Conservation (phyloP, 2,113 vertebrate genomes). For the Hemiscyllium ocellatum region DNA sequence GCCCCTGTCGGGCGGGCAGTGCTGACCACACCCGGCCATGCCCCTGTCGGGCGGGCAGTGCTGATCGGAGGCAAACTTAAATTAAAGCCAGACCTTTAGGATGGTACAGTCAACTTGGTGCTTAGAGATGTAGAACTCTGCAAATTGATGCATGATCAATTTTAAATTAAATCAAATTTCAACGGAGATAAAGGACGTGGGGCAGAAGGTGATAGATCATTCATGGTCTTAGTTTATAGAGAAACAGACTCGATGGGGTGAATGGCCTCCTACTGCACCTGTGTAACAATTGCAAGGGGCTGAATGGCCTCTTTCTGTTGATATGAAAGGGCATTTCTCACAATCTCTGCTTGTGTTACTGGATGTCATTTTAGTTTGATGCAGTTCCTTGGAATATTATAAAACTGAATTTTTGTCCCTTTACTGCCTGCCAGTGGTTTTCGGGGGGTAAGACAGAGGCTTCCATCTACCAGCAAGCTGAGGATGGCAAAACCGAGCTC, state of each 20-base stretch:
- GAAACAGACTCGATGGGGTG: neutral
- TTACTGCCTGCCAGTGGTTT: conserved; percentile 69
- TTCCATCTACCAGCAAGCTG: conserved; percentile 94
- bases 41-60: no score
- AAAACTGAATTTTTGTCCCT: neutral
- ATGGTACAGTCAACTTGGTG: no score
- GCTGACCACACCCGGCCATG: no score
- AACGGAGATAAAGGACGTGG: neutral
- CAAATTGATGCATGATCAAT: neutral
- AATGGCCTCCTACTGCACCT: neutral
- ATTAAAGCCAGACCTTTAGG: no score
- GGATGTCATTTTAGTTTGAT: neutral
- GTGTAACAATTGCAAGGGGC: neutral
- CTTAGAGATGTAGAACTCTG: no score
- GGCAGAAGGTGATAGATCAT: neutral
- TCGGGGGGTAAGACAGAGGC: conserved; percentile 91
- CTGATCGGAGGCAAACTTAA: no score
- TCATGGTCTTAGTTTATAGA: no score
- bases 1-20: no score
- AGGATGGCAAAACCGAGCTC: conserved; percentile 92
- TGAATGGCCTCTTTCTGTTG: neutral
- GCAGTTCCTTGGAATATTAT: neutral
- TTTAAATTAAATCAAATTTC: neutral
- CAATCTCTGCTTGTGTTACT: neutral
- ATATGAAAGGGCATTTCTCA: neutral